Evolutionary conservation across 1,140 invertebrate species (phyloP).

Genomic region (Hormaphis cornu): DNA sequence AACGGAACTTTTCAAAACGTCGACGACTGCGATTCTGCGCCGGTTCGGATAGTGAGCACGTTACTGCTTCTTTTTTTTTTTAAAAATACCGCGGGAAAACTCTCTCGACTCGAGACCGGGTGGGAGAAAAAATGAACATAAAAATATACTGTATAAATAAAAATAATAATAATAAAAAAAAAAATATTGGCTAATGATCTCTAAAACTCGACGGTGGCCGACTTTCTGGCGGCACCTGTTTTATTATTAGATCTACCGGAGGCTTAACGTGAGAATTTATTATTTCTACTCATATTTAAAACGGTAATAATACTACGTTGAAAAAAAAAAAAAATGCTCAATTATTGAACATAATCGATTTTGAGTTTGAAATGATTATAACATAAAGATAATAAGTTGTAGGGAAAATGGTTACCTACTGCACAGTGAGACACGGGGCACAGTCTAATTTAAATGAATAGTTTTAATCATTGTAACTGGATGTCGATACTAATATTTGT

Average conservation of each 20-base stretch:
- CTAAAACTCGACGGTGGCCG: slow-evolving; percentile 10
- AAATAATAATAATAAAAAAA: slow-evolving; percentile 19
- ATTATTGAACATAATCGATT: no score
- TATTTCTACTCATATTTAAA: background rate
- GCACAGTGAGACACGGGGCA: no score
- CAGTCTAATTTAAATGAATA: no score
- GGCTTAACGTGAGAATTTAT: slow-evolving; percentile 9
- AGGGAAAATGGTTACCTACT: no score
- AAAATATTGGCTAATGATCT: slow-evolving; percentile 32
- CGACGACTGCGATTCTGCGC: background rate
- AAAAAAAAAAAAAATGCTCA: no score
- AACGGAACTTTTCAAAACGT: background rate
- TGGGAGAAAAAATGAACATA: slow-evolving; percentile 29
- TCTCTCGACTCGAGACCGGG: background rate
- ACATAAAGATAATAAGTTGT: no score
- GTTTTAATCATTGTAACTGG: no score
- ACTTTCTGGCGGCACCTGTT: slow-evolving; percentile 22
- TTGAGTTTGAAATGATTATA: no score
- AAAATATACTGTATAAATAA: slow-evolving; percentile 29
- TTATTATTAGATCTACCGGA: slow-evolving; percentile 31
- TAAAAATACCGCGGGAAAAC: slow-evolving; percentile 23
- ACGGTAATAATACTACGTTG: no score
- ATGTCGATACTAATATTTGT: no score
- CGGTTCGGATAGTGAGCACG: slow-evolving; percentile 3
- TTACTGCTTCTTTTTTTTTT: slow-evolving; percentile 9